A percentile compares a stretch with the other conserved stretches of the same genome.
These are phyloP conservation scores for Leucoma salicis DNA, from an alignment of 2,888 invertebrate species.

Conservation along the genomic window DNA sequence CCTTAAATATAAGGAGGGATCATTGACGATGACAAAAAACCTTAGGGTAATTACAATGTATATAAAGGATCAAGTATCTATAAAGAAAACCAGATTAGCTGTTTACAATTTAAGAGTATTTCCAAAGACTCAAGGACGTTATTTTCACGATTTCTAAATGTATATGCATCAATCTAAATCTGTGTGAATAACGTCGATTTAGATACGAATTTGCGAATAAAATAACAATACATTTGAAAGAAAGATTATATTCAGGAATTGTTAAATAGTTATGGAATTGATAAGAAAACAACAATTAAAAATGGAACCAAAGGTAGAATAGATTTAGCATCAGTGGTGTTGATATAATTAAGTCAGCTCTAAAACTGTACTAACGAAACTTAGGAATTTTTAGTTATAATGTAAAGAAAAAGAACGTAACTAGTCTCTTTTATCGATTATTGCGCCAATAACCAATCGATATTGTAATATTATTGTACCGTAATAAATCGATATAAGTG, in stretches of 20 bases:
- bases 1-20: slow-evolving; percentile 69
- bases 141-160: slow-evolving; percentile 20
- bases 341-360: slow-evolving; percentile 25
- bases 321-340: slow-evolving; percentile 30
- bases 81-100: slow-evolving; percentile 49
- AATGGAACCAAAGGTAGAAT: slow-evolving; percentile 67
- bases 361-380: slow-evolving; percentile 15
- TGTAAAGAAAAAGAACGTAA: slow-evolving; percentile 13
- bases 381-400: slow-evolving; percentile 21
- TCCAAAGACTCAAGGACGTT: slow-evolving; percentile 26
- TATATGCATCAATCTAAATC: slow-evolving; percentile 22
- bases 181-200: slow-evolving; percentile 21
- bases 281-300: slow-evolving; percentile 57
- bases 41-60: slow-evolving; percentile 62
- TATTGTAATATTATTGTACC: slow-evolving; percentile 18
- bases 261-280: slow-evolving; percentile 69
- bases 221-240: slow-evolving; percentile 25
- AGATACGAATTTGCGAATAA: slow-evolving; percentile 19
- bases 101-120: slow-evolving; percentile 35
- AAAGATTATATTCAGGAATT: slow-evolving; percentile 58
- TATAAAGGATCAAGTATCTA: slow-evolving; percentile 65
- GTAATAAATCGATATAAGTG: slow-evolving; percentile 29
- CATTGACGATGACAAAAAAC: slow-evolving; percentile 57
- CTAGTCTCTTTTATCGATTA: slow-evolving; percentile 32
- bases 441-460: slow-evolving; percentile 29